phyloP scores from a whole-genome alignment of 1,140 invertebrate genomes.

The Calephelis nemesis region DNA sequence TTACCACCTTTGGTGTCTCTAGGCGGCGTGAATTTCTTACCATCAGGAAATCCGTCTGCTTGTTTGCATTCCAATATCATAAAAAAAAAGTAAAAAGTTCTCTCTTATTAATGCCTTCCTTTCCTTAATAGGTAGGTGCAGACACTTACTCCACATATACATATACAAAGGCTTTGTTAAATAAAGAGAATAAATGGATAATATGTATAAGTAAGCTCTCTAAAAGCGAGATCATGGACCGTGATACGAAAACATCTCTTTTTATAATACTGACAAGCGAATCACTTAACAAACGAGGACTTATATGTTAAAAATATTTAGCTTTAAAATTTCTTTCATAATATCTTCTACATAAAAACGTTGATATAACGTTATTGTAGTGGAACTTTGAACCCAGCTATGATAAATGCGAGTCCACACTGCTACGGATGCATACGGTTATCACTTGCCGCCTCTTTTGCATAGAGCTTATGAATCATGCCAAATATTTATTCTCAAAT shows the following conservation, averaged over 20 bases:
- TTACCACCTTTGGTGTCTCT: too few relatives aligned
- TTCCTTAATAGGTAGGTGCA: too few relatives aligned
- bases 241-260: neutral
- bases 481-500: constrained; percentile 2
- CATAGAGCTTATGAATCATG: constrained; percentile 39
- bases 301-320: neutral
- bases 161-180: too few relatives aligned
- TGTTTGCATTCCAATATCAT: too few relatives aligned
- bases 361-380: constrained; percentile 52
- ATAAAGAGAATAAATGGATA: too few relatives aligned
- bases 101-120: too few relatives aligned
- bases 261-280: neutral
- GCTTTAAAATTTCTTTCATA: constrained; percentile 4
- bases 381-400: constrained; percentile 58
- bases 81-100: too few relatives aligned
- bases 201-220: neutral
- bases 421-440: constrained; percentile 56
- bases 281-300: neutral
- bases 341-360: constrained; percentile 32
- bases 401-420: constrained; percentile 55
- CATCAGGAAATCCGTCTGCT: too few relatives aligned
- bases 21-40: too few relatives aligned
- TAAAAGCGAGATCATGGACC: neutral
- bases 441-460: constrained; percentile 45
- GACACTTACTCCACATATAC: too few relatives aligned